Conservation (phyloP, 2,113 vertebrate species). For the Plestiodon gilberti region DNA sequence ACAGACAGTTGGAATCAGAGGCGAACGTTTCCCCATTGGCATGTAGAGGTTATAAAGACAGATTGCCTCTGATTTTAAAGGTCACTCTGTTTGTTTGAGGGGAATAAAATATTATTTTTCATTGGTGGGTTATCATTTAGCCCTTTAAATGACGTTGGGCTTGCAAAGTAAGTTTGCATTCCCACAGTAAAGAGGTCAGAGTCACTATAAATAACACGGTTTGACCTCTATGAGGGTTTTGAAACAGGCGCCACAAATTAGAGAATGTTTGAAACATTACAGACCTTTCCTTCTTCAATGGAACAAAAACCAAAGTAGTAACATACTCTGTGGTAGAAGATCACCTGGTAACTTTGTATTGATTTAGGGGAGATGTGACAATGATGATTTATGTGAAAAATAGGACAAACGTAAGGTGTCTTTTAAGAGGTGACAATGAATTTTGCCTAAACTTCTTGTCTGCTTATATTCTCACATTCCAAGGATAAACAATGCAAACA, state of each 20-base stretch:
- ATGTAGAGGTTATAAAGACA: not conserved
- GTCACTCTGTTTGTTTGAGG: slow-evolving; percentile 37
- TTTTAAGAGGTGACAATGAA: too few species aligned
- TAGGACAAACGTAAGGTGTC: too few species aligned
- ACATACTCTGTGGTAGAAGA: not conserved
- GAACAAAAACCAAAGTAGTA: not conserved
- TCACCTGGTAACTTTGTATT: not conserved
- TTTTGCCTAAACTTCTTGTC: too few species aligned
- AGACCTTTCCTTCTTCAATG: not conserved
- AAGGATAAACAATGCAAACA: too few species aligned
- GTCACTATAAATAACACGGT: slow-evolving; percentile 43
- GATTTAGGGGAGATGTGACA: not conserved
- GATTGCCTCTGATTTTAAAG: slow-evolving; percentile 46
- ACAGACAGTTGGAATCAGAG: slow-evolving; percentile 15
- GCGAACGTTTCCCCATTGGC: slow-evolving; percentile 13
- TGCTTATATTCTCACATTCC: too few species aligned
- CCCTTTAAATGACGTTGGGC: slow-evolving; percentile 47
- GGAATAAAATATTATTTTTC: slow-evolving; percentile 44
- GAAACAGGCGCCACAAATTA: not conserved
- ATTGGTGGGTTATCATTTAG: slow-evolving; percentile 16
- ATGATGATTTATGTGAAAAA: too few species aligned
- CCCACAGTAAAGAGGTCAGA: slow-evolving; percentile 53
- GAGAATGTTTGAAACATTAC: not conserved
- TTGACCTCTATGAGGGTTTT: slow-evolving; percentile 2
- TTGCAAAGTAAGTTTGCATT: slow-evolving; percentile 25